Evolutionary conservation across 2,113 vertebrate species (phyloP), one percentile per base, ranked within the genome.

Genomic region (Phaethon lepturus): DNA sequence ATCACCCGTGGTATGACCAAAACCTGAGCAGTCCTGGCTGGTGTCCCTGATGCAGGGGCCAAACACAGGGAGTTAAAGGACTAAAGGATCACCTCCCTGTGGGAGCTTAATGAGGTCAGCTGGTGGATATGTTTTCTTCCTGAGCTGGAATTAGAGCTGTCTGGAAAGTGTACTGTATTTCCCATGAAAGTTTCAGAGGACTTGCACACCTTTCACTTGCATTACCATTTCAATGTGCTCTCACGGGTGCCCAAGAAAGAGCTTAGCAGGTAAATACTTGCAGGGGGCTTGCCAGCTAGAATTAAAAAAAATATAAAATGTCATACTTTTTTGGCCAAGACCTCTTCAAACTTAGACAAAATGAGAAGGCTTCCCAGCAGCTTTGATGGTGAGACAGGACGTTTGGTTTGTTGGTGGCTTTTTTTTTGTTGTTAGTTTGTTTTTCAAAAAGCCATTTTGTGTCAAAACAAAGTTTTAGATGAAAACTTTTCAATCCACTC

Each of bases 391-490:
- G n/a, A 94, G 40, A 85, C 6, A 25, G 7, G 20, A 55, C 29
- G 12, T 42, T 69, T 73, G 13, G 1, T 9, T 38, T 38, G 4
- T 19, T 38, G 23, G 6, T 19, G 24, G 22, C 12, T 18, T 55
- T 23, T 38, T n/a, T 40, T 59, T 42, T 67, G 28, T 75, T 12
- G 20, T 64, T 50, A 12, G 14, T 67, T 86, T 84, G 42, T 73
- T 88, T 95, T 81, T 63, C 52, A 67, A 86, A 86, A 87, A 58
- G n/a, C 62, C 7, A 0, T 91, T 97, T 91, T 69, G 64, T 78
- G 77, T 89, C 88, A 96, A 95, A 97, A 94, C 77, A 95, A 90
- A 73, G 16, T 81, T 56, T 87, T n/a, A 94, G 56, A 84, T 78
- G 60, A 96, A 92, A 93, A 72, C 60, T 85, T 93, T 49, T 91